Base-by-base conservation (phyloP, 2,888 invertebrate genomes). In the Microctonus brassicae region DNA sequence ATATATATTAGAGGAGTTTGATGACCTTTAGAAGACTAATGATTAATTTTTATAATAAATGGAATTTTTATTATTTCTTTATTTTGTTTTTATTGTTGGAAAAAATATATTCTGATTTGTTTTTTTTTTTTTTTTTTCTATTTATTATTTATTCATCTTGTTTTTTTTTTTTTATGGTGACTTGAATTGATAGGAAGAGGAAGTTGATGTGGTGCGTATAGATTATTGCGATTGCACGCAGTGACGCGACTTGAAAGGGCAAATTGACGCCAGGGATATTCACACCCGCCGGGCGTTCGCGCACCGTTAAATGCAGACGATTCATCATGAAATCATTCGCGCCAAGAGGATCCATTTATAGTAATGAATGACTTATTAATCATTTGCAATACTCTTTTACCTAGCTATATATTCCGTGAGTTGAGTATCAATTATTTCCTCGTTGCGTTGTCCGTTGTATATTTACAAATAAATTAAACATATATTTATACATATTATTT, bases 291-390 rank as follows among this genome's bases (percentile, higher is more conserved):
- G 77, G 76, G 80, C 81, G 76, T 78, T 79, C 78, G 78, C 77
- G 75, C 74, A 80, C 78, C 79, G 74, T 77, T 80, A 82, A 81
- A 78, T 77, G 79, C 79, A 78, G 76, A 77, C 83, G 77, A 83
- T 83, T 81, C 79, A 83, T 83, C 82, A 83, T 77, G 77, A 78
- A 80, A 81, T 82, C 83, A 83, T 83, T 83, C 80, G 79, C 79
- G 77, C 77, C 75, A 73, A 75, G 76, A 76, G 78, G 76, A 82
- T 81, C 82, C 83, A 83, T 83, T 83, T 82, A 81, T 82, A 82
- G 81, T 82, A 83, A 82, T 82, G 79, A 82, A 83, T 82, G 78
- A 82, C 80, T 82, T 81, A 83, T 83, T 83, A 81, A 81, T 83
- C 82, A 82, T 47, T 47, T 75, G 69, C 63, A 66, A 64, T 73